Evolutionary conservation across 2,113 vertebrate genomes (phyloP).

Genomic region (Gambusia holbrooki): DNA sequence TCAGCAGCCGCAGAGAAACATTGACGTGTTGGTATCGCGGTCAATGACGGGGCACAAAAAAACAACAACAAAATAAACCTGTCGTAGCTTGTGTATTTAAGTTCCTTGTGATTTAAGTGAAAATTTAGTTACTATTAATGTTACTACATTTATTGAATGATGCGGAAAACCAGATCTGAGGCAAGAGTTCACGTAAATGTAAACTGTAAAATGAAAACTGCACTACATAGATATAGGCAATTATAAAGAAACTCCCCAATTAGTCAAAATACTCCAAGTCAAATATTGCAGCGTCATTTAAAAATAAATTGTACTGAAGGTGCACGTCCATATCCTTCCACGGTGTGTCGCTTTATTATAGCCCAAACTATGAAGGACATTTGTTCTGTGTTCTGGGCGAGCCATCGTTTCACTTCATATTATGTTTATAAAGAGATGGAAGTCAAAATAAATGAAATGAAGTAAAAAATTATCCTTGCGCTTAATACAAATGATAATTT

Average conservation of each 20-base stretch:
- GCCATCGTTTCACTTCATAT: not conserved
- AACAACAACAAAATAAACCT: too few relatives aligned
- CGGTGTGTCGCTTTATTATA: constrained; percentile 25
- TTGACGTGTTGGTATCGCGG: not conserved
- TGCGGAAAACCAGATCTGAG: too few relatives aligned
- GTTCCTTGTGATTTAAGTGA: too few relatives aligned
- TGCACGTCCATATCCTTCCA: constrained; percentile 19
- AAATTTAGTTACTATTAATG: too few relatives aligned
- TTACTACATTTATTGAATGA: too few relatives aligned
- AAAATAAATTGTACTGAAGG: not conserved
- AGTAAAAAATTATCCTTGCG: too few relatives aligned
- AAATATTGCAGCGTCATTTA: constrained; percentile 4
- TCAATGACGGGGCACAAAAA: not conserved
- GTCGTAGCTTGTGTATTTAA: too few relatives aligned
- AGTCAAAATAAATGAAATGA: too few relatives aligned
- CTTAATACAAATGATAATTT: too few relatives aligned
- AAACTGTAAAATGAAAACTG: too few relatives aligned
- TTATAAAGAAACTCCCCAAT: not conserved
- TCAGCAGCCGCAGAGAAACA: not conserved
- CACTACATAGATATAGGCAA: not conserved
- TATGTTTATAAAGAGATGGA: not conserved
- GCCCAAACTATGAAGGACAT: not conserved
- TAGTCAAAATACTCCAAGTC: not conserved
- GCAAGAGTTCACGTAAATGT: too few relatives aligned
- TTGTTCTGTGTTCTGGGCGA: not conserved